phyloP scores from a whole-genome alignment of 2,797 vertebrate species.

The Mus spretus region DNA sequence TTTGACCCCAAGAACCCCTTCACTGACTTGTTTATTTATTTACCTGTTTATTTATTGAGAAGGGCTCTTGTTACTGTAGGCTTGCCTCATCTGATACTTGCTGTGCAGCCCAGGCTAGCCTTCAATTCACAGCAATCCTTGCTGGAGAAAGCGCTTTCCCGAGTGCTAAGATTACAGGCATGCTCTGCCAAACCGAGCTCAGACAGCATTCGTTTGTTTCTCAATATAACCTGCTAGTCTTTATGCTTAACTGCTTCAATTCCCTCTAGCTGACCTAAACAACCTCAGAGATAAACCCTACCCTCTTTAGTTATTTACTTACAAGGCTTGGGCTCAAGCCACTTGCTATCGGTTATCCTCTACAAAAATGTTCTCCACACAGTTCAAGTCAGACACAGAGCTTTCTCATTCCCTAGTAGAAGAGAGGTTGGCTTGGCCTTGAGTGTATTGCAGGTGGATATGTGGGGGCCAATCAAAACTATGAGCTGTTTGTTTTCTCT shows the following conservation, averaged over 20 bases:
- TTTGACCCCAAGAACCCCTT: conserved; percentile 9
- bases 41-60: not conserved
- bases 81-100: not conserved
- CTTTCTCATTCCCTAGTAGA: not conserved
- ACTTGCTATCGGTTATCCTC: not conserved
- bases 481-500: not conserved
- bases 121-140: not conserved
- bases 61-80: not conserved
- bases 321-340: not conserved
- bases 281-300: not conserved
- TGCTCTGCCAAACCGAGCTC: not conserved
- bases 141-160: not conserved
- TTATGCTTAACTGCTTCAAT: not conserved
- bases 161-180: not conserved
- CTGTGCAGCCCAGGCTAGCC: not conserved
- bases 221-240: not conserved
- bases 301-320: not conserved
- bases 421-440: not conserved
- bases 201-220: conserved; percentile 19
- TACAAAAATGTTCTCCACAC: not conserved
- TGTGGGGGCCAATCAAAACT: not conserved
- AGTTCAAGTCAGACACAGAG: not conserved
- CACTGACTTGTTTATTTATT: not conserved
- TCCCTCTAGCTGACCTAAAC: not conserved
- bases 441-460: not conserved